Evolutionary conservation across 2,888 invertebrate species (phyloP).

Genomic region (Colostygia pectinataria): DNA sequence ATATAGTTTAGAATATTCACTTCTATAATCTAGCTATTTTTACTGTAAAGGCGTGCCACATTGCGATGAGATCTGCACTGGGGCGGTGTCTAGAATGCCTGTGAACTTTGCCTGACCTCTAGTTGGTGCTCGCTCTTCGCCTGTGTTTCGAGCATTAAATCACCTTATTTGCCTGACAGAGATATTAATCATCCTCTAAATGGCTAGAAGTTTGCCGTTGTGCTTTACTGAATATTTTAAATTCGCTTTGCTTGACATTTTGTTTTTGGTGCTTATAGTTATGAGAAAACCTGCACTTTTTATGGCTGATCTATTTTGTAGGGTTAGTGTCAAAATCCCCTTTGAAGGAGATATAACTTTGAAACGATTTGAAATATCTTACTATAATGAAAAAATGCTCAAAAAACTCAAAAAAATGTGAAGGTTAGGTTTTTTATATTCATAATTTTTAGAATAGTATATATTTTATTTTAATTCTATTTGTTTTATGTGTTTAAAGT

Average conservation of each 20-base stretch:
- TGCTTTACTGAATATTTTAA: slow-evolving; percentile 8
- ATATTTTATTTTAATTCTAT: too few relatives aligned
- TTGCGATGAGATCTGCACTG: slow-evolving; percentile 36
- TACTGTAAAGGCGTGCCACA: slow-evolving; percentile 42
- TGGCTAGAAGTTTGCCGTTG: background rate
- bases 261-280: background rate
- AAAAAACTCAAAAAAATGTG: too few relatives aligned
- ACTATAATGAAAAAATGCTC: too few relatives aligned
- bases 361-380: too few relatives aligned
- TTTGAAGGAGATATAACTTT: too few relatives aligned
- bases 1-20: background rate
- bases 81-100: slow-evolving; percentile 44
- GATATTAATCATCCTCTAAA: slow-evolving; percentile 27
- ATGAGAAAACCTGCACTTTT: too few relatives aligned
- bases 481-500: too few relatives aligned
- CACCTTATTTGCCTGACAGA: slow-evolving; percentile 36
- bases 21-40: slow-evolving; percentile 7
- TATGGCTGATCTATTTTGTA: too few relatives aligned
- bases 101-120: slow-evolving; percentile 63
- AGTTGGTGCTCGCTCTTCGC: slow-evolving; percentile 41
- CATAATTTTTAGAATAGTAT: too few relatives aligned
- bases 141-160: slow-evolving; percentile 39
- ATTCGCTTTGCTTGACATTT: slow-evolving; percentile 22
- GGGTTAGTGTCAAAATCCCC: too few relatives aligned
- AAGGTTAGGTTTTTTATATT: too few relatives aligned